phyloP scores from a whole-genome alignment of 2,888 invertebrate genomes.

The Sesia bembeciformis region DNA sequence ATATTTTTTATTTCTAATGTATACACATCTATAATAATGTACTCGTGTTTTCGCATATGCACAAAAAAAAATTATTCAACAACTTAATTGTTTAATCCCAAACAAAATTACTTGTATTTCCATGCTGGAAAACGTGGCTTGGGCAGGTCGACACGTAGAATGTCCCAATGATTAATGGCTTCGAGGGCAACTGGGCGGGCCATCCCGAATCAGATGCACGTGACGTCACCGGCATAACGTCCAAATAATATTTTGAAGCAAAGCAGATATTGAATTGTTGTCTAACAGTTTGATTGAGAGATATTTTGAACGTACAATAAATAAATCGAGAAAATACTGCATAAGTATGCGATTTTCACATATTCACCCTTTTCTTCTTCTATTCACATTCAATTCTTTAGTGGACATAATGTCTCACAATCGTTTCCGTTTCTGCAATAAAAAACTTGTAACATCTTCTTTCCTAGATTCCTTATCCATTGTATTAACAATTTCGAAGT shows the following conservation, averaged over 20 bases:
- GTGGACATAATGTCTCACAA: too few species aligned
- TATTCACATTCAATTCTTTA: too few species aligned
- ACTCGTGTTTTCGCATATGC: neutral
- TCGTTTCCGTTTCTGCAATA: too few species aligned
- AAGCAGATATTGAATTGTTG: neutral
- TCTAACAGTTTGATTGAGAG: neutral
- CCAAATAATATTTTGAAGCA: slow-evolving; percentile 38
- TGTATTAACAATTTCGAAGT: too few species aligned
- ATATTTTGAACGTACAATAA: too few species aligned
- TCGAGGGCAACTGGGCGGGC: slow-evolving; percentile 25
- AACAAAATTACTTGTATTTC: neutral
- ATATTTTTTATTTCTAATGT: too few species aligned
- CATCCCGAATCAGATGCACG: slow-evolving; percentile 59
- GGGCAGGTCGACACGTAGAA: slow-evolving; percentile 47
- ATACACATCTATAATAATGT: too few species aligned
- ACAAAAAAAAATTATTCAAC: neutral
- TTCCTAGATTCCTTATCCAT: too few species aligned
- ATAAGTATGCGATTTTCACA: too few species aligned
- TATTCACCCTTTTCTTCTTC: too few species aligned
- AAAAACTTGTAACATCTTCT: too few species aligned
- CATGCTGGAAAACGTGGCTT: slow-evolving; percentile 14
- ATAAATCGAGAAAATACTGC: too few species aligned
- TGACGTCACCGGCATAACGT: slow-evolving; percentile 53
- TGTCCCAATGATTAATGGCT: slow-evolving; percentile 52
- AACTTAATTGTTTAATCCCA: neutral